These are phyloP conservation scores for Corythucha ciliata DNA, from an alignment of 2,888 invertebrate genomes.

Conservation along the genomic window DNA sequence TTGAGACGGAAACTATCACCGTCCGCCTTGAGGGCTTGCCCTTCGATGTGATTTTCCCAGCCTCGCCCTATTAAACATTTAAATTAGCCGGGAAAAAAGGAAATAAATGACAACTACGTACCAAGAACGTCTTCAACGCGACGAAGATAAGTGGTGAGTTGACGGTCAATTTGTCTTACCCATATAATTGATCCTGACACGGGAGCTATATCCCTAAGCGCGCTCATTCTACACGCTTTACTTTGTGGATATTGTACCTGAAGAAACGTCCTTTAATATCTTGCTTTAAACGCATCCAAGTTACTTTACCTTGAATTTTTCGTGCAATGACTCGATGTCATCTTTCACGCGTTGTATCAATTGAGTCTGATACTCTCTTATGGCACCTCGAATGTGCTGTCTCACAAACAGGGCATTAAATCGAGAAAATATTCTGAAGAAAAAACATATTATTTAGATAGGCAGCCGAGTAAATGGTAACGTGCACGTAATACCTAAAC, in stretches of 20 bases:
- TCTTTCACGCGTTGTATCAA: constrained; percentile 98
- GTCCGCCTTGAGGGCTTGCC: constrained; percentile 92
- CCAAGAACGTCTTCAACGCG: constrained; percentile 97
- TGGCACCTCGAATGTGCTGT: constrained; percentile 97
- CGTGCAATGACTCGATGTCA: constrained; percentile 94
- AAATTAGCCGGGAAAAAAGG: background rate
- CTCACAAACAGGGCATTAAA: constrained; percentile 98
- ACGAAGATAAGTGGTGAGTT: constrained; percentile 88
- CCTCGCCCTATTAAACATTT: constrained; percentile 62
- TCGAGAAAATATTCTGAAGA: constrained; percentile 76
- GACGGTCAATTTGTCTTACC: constrained; percentile 97
- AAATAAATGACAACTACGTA: constrained; percentile 38
- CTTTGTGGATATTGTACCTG: constrained; percentile 86
- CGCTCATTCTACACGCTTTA: constrained; percentile 83
- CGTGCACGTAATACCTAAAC: constrained; percentile 52
- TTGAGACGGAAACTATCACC: constrained; percentile 96
- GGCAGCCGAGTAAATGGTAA: background rate
- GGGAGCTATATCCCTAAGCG: constrained; percentile 88
- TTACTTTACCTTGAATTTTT: constrained; percentile 80
- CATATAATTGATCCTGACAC: constrained; percentile 98
- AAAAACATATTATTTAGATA: background rate
- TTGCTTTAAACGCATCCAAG: background rate
- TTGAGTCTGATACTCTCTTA: constrained; percentile 97
- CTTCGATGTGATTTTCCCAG: constrained; percentile 99
- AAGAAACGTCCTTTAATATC: background rate